phyloP scores from a whole-genome alignment of 2,113 vertebrate species.

The Sceloporus undulatus region DNA sequence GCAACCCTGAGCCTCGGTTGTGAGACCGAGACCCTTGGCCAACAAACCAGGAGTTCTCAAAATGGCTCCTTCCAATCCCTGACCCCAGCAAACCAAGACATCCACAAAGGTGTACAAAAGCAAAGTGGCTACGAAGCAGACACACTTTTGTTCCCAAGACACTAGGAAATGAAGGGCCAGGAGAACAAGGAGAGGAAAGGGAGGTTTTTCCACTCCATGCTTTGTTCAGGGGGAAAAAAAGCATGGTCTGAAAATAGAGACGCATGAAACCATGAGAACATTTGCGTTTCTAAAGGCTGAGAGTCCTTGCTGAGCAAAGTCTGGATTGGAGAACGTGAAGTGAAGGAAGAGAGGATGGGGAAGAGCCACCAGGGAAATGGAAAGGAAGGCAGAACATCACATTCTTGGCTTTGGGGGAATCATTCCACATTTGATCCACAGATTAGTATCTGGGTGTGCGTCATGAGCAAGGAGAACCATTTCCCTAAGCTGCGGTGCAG shows the following conservation, averaged over 20 bases:
- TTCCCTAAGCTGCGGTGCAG: slow-evolving; percentile 44
- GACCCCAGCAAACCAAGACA: background rate
- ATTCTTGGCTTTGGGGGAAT: slow-evolving; percentile 43
- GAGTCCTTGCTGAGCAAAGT: background rate
- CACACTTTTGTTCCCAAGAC: background rate
- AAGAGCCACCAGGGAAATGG: background rate
- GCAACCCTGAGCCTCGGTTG: background rate
- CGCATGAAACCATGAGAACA: no score
- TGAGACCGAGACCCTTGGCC: background rate
- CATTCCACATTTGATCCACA: background rate
- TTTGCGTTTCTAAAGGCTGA: no score
- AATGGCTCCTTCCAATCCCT: no score
- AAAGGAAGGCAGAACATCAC: slow-evolving; percentile 15
- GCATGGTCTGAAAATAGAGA: background rate
- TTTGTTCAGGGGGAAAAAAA: background rate
- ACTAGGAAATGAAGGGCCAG: background rate
- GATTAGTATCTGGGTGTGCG: background rate
- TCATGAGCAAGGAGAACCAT: background rate
- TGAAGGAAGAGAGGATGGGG: slow-evolving; percentile 15
- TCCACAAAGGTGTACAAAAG: background rate
- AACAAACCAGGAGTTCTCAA: background rate
- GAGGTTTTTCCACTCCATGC: no score
- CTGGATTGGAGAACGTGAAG: slow-evolving; percentile 34
- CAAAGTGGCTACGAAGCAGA: no score
- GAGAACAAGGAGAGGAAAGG: no score